phyloP scores from a whole-genome alignment of 2,113 vertebrate genomes.

The Hassar affinis region DNA sequence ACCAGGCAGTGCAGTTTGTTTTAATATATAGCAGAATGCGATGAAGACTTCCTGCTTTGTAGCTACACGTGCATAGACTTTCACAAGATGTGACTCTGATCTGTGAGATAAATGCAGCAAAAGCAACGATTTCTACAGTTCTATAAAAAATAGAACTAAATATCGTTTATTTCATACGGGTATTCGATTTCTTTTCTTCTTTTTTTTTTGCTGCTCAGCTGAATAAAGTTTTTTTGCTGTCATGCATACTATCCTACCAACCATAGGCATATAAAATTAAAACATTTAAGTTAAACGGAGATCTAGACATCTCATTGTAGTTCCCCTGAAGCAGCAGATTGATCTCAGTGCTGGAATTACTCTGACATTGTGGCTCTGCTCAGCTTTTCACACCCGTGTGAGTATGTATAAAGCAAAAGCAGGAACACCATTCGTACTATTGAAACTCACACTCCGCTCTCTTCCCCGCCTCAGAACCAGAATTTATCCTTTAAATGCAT shows the following conservation, averaged over 20 bases:
- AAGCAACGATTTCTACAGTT: neutral
- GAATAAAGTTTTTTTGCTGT: neutral
- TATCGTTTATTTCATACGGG: neutral
- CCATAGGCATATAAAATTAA: too few species aligned
- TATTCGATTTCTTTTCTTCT: neutral
- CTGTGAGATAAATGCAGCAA: too few species aligned
- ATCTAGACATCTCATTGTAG: neutral
- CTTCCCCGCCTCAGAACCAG: neutral
- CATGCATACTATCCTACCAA: neutral
- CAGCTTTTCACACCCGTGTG: neutral
- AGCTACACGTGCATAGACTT: neutral
- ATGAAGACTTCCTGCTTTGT: too few species aligned
- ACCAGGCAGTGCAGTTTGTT: neutral
- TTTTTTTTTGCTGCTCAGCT: neutral
- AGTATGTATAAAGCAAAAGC: neutral
- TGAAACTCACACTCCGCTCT: neutral
- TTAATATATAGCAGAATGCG: neutral
- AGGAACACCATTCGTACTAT: neutral
- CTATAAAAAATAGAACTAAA: neutral
- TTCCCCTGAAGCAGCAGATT: neutral
- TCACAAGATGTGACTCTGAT: neutral
- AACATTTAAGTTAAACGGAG: neutral
- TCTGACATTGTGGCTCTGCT: neutral
- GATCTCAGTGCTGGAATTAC: neutral
- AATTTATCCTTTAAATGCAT: neutral